Evolutionary conservation across 2,113 vertebrate species (phyloP).

Genomic region (Synodontis membranacea): DNA sequence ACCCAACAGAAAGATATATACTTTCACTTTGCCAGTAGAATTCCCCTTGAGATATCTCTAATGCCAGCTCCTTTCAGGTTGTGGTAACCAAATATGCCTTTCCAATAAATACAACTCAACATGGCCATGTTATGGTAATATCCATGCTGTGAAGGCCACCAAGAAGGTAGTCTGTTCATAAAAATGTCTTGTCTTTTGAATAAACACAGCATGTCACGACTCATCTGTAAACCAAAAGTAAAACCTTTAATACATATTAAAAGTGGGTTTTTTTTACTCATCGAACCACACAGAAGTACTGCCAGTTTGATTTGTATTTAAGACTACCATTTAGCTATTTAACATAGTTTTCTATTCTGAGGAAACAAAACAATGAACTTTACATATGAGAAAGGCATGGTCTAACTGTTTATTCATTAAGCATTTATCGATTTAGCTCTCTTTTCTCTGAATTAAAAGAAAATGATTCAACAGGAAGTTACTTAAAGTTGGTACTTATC

Average conservation of each 20-base stretch:
- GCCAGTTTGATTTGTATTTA: background rate
- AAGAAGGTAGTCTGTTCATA: conserved; percentile 3
- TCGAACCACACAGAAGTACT: no score
- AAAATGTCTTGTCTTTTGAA: conserved; percentile 3
- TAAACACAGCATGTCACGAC: conserved; percentile 19
- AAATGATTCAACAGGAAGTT: background rate
- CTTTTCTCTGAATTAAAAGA: background rate
- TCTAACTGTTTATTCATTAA: background rate
- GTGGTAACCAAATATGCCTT: background rate
- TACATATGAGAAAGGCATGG: no score
- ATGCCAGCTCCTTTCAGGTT: background rate
- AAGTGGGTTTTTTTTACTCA: background rate
- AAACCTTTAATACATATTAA: background rate
- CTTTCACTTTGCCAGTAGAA: background rate
- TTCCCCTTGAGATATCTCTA: background rate
- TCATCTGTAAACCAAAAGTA: conserved; percentile 42
- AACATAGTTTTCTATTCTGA: background rate
- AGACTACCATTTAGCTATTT: background rate
- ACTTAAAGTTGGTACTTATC: background rate
- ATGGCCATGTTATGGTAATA: background rate
- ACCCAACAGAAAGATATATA: background rate
- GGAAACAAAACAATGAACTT: background rate
- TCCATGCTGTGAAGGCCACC: background rate
- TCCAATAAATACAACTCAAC: background rate
- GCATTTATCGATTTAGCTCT: background rate